Evolutionary conservation across 2,888 invertebrate species (phyloP), one percentile per base, ranked within the genome.

Genomic region (Amphipoea oculea): DNA sequence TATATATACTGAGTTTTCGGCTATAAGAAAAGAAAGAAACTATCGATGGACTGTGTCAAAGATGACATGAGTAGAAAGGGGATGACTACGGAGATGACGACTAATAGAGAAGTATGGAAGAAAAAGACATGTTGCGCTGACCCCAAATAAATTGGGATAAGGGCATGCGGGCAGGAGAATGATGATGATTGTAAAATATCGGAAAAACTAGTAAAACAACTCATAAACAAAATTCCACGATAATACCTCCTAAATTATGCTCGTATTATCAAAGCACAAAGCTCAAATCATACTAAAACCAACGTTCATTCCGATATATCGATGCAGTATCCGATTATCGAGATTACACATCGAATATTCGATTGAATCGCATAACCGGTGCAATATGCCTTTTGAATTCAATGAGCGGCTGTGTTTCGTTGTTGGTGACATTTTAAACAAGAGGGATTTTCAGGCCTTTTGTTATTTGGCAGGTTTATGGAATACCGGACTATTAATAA

Each of bases 281-380:
- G 23, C 48, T 54, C 12, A 57, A 66, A 65, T 79, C 63, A 73
- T 69, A 73, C 23, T 79, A 66, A 74, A 80, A 84, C 63, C 76
- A 70, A 75, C 72, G 11, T 67, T 73, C 20, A 78, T 69, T 72
- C 29, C 48, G 67, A 78, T 76, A 68, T 71, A 81, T 81, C 69
- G 76, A 84, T 78, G 29, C 68, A 76, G 76, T 65, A 84, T 84
- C 60, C 66, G 84, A 88, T 80, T 86, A 86, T 79, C 73, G 71
- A 60, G 76, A 83, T 87, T 84, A 84, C 67, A 79, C 73, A 78
- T 72, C 62, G 78, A 76, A 76, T 79, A 84, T 79, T 87, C 88
- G 70, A 82, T 81, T 78, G 70, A 73, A 88, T 73, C 45, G 73
- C 36, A 42, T 48, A 62, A 66, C 48, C 62, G 23, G 17, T 81